Evolutionary conservation across 2,797 vertebrate genomes (phyloP).

Genomic region (Cynodonichthys magdalenae): DNA sequence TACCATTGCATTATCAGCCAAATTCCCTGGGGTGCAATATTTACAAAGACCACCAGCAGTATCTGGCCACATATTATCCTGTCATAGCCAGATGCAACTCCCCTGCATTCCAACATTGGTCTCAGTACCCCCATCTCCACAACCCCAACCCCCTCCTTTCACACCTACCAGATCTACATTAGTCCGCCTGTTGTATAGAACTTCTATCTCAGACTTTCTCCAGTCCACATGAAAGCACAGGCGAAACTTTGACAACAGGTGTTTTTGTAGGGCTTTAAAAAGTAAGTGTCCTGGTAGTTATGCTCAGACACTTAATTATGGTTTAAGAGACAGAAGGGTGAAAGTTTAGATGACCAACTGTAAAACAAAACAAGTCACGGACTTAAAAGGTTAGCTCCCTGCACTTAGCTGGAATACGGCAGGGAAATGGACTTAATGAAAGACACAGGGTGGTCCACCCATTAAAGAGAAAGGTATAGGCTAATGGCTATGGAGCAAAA

Average conservation of each 20-base stretch:
- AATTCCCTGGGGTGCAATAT: conserved; percentile 30
- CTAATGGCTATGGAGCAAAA: conserved; percentile 14
- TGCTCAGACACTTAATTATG: conserved; percentile 72
- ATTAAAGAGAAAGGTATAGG: conserved; percentile 66
- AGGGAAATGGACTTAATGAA: conserved; percentile 41
- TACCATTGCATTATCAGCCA: conserved; percentile 17
- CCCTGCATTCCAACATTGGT: conserved; percentile 7
- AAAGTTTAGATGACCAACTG: conserved; percentile 74
- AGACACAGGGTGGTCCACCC: conserved; percentile 64
- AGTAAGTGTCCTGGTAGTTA: conserved; percentile 72
- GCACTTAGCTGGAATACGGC: conserved; percentile 53
- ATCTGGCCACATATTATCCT: conserved; percentile 29
- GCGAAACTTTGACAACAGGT: conserved; percentile 72
- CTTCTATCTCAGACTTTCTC: conserved; percentile 20
- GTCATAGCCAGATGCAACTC: conserved; percentile 31
- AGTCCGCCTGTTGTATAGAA: conserved; percentile 12
- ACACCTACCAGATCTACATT: conserved; percentile 11
- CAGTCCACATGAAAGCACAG: conserved; percentile 48
- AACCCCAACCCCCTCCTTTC: background rate
- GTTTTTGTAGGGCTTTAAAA: conserved; percentile 76
- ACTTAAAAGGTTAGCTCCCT: conserved; percentile 57
- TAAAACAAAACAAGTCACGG: conserved; percentile 69
- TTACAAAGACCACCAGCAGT: conserved; percentile 33
- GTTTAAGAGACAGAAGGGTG: conserved; percentile 74
- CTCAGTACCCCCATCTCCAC: conserved; percentile 3